Conservation (phyloP, 1,140 invertebrate species). For the Listronotus bonariensis region DNA sequence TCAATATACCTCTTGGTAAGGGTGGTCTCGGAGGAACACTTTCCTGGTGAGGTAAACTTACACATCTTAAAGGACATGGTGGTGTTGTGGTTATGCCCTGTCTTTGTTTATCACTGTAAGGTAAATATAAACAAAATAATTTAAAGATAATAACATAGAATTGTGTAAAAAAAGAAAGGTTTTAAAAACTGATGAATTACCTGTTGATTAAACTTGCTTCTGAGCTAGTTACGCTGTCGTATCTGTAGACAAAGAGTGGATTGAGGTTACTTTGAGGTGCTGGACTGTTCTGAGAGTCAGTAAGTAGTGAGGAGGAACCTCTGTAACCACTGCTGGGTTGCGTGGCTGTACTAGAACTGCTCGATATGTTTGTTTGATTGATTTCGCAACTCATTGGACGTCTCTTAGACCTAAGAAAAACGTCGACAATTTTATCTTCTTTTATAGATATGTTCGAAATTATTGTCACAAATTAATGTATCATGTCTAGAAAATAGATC, state of each 20-base stretch:
- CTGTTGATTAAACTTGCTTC: slow-evolving; percentile 63
- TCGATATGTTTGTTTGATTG: slow-evolving; percentile 66
- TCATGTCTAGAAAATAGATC: no score
- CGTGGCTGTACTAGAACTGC: slow-evolving; percentile 76
- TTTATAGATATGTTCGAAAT: no score
- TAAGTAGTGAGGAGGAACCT: slow-evolving; percentile 81
- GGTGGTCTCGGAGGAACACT: slow-evolving; percentile 70
- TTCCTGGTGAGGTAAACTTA: slow-evolving; percentile 66
- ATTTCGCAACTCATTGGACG: slow-evolving; percentile 68
- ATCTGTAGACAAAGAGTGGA: slow-evolving; percentile 79
- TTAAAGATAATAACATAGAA: not conserved
- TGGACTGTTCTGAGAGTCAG: slow-evolving; percentile 71
- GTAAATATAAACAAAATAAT: slow-evolving; percentile 9
- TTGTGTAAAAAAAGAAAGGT: no score
- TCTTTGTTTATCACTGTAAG: slow-evolving; percentile 58
- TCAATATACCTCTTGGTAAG: slow-evolving; percentile 69
- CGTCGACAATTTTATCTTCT: no score
- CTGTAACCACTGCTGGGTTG: slow-evolving; percentile 82
- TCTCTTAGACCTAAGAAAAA: slow-evolving; percentile 55
- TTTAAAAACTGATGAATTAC: not conserved
- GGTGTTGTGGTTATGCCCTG: slow-evolving; percentile 57
- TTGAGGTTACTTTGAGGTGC: slow-evolving; percentile 63
- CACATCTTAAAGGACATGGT: slow-evolving; percentile 66
- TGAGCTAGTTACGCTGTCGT: slow-evolving; percentile 74
- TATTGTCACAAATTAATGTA: no score